Evolutionary conservation across 1,140 invertebrate species (phyloP).

Genomic region (Aricia agestis): DNA sequence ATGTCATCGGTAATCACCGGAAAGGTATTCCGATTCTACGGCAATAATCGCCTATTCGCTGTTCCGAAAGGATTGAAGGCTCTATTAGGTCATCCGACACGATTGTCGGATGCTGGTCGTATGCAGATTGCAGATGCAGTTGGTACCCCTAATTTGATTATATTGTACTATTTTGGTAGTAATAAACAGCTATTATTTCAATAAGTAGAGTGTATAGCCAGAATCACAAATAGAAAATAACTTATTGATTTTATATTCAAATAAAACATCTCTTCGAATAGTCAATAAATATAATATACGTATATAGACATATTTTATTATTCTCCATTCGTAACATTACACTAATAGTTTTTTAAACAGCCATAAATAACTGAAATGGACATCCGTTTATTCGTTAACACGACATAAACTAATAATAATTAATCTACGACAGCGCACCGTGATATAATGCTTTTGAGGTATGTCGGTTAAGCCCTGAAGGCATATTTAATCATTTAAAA

Average conservation of each 20-base stretch:
- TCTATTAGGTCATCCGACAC: background rate
- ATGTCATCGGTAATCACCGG: constrained; percentile 35
- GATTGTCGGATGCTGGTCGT: background rate
- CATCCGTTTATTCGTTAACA: background rate
- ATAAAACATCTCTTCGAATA: too few relatives aligned
- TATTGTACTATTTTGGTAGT: too few relatives aligned
- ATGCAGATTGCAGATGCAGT: background rate
- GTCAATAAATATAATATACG: too few relatives aligned
- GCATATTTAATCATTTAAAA: background rate
- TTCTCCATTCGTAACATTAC: background rate
- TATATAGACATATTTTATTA: background rate
- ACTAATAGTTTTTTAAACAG: constrained; percentile 1
- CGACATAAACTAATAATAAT: constrained; percentile 3
- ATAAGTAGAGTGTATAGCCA: too few relatives aligned
- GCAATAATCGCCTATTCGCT: constrained; percentile 17
- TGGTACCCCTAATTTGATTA: background rate
- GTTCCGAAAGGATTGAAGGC: constrained; percentile 10
- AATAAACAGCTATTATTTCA: too few relatives aligned
- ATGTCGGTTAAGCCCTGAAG: background rate
- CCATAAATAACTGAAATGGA: background rate
- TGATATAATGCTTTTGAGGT: constrained; percentile 1
- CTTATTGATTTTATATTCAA: too few relatives aligned
- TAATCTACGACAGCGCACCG: background rate
- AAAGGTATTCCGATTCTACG: constrained; percentile 29
- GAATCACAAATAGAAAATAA: too few relatives aligned